phyloP scores from a whole-genome alignment of 2,113 vertebrate genomes.

The Grammomys surdaster region DNA sequence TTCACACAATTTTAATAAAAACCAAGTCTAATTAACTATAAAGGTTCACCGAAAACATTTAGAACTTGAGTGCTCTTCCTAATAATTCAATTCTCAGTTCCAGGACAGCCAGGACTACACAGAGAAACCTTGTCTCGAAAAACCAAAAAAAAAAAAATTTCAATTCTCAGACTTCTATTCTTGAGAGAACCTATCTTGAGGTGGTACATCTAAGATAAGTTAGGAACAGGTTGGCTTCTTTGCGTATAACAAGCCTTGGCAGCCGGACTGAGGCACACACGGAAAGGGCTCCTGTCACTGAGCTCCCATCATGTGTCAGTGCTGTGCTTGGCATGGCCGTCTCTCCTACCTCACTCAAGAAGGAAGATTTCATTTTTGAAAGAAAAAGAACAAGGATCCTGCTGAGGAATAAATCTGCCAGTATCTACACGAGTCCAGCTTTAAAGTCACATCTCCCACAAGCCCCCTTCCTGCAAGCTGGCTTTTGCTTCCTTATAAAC shows the following conservation, averaged over 20 bases:
- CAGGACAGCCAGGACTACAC: no score
- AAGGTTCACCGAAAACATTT: conserved; percentile 33
- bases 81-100: background rate
- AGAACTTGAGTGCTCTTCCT: background rate
- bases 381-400: background rate
- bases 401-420: background rate
- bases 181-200: conserved; percentile 7
- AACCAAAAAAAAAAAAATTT: background rate
- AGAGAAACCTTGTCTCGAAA: no score
- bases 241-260: background rate
- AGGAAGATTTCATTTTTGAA: background rate
- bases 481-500: background rate
- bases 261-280: background rate
- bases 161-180: conserved; percentile 29
- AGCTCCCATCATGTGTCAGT: background rate
- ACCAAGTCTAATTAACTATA: background rate
- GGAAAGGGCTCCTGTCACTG: background rate
- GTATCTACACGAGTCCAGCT: background rate
- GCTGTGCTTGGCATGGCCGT: background rate
- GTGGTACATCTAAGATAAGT: background rate
- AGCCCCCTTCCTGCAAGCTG: background rate
- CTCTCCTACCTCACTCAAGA: background rate
- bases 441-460: background rate
- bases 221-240: background rate
- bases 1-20: background rate